Evolutionary conservation across 2,888 invertebrate species (phyloP).

Genomic region (Piscicola geometra): DNA sequence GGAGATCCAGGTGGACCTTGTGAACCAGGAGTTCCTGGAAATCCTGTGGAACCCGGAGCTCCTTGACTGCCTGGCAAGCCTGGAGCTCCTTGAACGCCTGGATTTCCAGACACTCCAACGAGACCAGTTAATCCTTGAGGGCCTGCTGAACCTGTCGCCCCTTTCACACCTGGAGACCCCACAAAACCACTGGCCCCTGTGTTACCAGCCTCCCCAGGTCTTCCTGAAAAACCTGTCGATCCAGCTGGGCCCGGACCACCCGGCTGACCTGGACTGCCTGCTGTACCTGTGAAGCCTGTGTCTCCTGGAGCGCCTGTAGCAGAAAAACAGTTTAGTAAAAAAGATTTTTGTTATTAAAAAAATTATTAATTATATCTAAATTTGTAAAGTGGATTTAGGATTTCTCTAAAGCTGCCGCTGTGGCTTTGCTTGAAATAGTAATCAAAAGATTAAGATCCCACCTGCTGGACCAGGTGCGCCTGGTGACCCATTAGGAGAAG

Average conservation of each 20-base stretch:
- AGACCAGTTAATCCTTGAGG: constrained; percentile 38
- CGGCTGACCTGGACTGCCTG: constrained; percentile 53
- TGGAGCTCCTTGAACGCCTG: constrained; percentile 21
- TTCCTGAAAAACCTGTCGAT: constrained; percentile 61
- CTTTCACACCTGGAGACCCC: constrained; percentile 23
- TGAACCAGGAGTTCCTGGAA: constrained; percentile 51
- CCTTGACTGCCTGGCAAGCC: background rate
- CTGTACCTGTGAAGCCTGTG: constrained; percentile 24
- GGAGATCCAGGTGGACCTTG: constrained; percentile 59
- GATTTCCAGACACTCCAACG: constrained; percentile 28
- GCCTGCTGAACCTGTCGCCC: constrained; percentile 30
- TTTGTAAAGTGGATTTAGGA: too few relatives aligned
- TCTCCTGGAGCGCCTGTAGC: constrained; percentile 38
- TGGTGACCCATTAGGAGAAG: background rate
- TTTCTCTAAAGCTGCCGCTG: too few relatives aligned
- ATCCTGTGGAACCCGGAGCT: background rate
- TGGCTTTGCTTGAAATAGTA: too few relatives aligned
- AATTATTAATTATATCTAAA: too few relatives aligned
- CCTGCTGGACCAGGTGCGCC: constrained; percentile 25
- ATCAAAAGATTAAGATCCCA: too few relatives aligned
- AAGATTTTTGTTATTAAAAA: too few relatives aligned
- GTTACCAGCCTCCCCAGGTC: constrained; percentile 46
- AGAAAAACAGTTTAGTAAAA: too few relatives aligned
- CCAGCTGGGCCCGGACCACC: constrained; percentile 53
- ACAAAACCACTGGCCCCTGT: constrained; percentile 36